Conservation (phyloP, 2,113 vertebrate genomes). For the Chaenogobius annularis region DNA sequence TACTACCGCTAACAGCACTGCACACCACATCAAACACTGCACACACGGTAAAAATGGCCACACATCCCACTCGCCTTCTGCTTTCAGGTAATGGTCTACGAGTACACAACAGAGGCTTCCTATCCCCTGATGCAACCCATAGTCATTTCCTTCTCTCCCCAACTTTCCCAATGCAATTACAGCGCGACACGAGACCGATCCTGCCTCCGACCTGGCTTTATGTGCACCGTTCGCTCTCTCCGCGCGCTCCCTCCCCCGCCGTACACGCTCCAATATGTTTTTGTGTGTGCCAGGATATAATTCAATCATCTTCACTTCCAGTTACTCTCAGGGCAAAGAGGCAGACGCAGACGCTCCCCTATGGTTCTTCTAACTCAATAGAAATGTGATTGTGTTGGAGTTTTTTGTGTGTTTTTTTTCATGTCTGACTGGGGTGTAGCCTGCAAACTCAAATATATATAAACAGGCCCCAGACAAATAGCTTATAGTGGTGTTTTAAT, state of each 20-base stretch:
- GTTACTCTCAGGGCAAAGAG: constrained; percentile 58
- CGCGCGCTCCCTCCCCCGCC: constrained; percentile 29
- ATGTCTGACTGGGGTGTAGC: constrained; percentile 6
- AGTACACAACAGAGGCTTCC: constrained; percentile 23
- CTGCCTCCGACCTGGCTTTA: constrained; percentile 51
- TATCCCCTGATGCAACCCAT: constrained; percentile 38
- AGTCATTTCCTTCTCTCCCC: constrained; percentile 30
- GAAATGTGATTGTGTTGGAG: constrained; percentile 51
- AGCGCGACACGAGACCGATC: constrained; percentile 59
- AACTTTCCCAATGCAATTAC: constrained; percentile 62
- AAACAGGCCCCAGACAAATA: constrained; percentile 18
- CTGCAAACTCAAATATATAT: constrained; percentile 19
- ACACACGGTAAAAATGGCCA: too few species aligned
- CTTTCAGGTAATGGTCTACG: constrained; percentile 23
- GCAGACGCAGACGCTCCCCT: constrained; percentile 33
- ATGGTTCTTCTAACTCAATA: constrained; percentile 49
- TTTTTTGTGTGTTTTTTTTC: constrained; percentile 20
- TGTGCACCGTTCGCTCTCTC: constrained; percentile 55
- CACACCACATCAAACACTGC: background rate
- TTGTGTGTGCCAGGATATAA: constrained; percentile 55
- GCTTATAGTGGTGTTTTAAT: constrained; percentile 5
- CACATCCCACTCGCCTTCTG: background rate
- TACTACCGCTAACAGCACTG: background rate
- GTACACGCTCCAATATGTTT: constrained; percentile 58
- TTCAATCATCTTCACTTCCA: constrained; percentile 62